Percentiles rank a stretch among this genome's conserved stretches.
These are phyloP conservation scores for Phorcus lineatus DNA, from an alignment of 2,888 invertebrate species.

Conservation along the genomic window DNA sequence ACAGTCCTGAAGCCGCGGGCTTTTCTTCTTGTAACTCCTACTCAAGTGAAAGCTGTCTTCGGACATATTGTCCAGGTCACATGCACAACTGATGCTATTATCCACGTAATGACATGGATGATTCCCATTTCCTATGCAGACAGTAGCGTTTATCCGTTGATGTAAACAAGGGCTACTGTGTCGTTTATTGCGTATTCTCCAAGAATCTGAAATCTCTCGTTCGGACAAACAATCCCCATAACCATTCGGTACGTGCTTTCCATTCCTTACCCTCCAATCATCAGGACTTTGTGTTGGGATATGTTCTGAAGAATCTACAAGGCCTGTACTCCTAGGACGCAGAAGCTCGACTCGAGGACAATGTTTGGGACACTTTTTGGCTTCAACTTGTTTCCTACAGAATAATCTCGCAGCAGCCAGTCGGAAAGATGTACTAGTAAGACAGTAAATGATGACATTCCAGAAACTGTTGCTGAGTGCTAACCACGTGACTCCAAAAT, in stretches of 20 bases:
- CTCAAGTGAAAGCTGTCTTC: not conserved
- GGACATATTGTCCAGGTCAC: not conserved
- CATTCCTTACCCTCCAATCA: not conserved
- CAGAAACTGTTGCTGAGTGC: slow-evolving; percentile 51
- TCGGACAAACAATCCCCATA: not conserved
- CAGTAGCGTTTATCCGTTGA: not conserved
- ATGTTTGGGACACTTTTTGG: slow-evolving; percentile 29
- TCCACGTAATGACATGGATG: not conserved
- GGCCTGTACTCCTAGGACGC: not conserved
- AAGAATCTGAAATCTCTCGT: not conserved
- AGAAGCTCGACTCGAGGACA: not conserved
- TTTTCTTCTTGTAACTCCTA: not conserved
- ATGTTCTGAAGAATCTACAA: not conserved
- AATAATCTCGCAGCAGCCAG: slow-evolving; percentile 38
- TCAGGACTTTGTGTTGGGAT: not conserved
- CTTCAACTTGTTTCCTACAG: slow-evolving; percentile 34
- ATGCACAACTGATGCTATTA: not conserved
- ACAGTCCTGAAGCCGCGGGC: not conserved
- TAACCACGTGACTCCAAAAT: slow-evolving; percentile 48
- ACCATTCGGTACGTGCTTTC: not conserved
- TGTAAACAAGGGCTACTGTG: too few relatives aligned
- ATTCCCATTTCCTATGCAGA: not conserved
- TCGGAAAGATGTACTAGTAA: slow-evolving; percentile 47
- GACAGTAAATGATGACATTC: slow-evolving; percentile 47
- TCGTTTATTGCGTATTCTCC: not conserved